Percentiles rank a stretch among this genome's conserved stretches.
Evolutionary conservation across 23 tunicate species (phyloP).

Genomic region (Botrylloides violaceus): DNA sequence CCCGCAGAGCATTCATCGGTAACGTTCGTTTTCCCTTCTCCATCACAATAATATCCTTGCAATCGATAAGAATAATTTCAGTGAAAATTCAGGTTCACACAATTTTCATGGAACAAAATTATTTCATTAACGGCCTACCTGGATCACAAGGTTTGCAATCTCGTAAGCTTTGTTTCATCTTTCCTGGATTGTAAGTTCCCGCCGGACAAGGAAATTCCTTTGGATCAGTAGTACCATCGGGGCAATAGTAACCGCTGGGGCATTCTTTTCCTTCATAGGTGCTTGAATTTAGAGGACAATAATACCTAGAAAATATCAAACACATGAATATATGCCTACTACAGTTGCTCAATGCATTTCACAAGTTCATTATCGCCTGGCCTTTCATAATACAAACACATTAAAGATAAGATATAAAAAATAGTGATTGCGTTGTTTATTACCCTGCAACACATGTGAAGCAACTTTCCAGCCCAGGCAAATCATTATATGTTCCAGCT

Average conservation of each 20-base stretch:
- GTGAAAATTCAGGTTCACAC: too few relatives aligned
- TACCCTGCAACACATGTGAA: conserved; percentile 68
- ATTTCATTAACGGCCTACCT: conserved; percentile 35
- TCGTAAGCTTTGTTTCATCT: conserved; percentile 27
- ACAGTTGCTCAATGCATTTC: too few relatives aligned
- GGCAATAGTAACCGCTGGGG: conserved; percentile 79
- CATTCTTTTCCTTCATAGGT: conserved; percentile 43
- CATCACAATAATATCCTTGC: conserved; percentile 50
- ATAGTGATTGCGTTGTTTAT: conserved; percentile 14
- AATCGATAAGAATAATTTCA: neutral
- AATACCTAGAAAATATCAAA: conserved; percentile 57
- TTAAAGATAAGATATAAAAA: neutral
- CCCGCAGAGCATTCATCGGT: conserved; percentile 61
- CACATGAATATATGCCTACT: too few relatives aligned
- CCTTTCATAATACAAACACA: too few relatives aligned
- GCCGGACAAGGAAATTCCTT: conserved; percentile 81
- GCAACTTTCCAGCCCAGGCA: conserved; percentile 48
- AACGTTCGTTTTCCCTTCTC: conserved; percentile 27
- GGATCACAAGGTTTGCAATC: conserved; percentile 77
- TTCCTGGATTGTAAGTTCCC: conserved; percentile 71
- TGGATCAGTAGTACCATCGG: conserved; percentile 53
- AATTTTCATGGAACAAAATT: too few relatives aligned
- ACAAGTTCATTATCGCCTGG: too few relatives aligned
- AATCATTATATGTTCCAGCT: conserved; percentile 67
- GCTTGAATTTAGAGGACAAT: conserved; percentile 79